Conservation (phyloP, 2,888 invertebrate species). For the Crossocerus cetratus region DNA sequence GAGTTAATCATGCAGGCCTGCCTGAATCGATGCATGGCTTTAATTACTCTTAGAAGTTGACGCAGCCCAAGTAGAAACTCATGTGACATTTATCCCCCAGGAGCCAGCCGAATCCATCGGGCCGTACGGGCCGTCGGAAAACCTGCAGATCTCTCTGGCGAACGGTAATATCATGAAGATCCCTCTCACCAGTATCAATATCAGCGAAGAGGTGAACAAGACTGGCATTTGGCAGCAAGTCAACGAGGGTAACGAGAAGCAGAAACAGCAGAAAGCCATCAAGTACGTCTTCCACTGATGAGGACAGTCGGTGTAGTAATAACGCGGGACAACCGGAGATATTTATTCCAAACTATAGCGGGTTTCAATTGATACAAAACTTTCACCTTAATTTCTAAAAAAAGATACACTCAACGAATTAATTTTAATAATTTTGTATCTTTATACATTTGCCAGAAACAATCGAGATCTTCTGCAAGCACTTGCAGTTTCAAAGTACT, state of each 20-base stretch:
- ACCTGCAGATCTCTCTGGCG: conserved; percentile 91
- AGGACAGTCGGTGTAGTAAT: no score
- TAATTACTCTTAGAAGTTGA: conserved; percentile 5
- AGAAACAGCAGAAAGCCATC: conserved; percentile 69
- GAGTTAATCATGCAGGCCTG: conserved; percentile 23
- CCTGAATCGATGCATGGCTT: conserved; percentile 56
- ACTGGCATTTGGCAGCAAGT: conserved; percentile 96
- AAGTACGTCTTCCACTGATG: conserved; percentile 58
- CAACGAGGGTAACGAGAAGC: conserved; percentile 83
- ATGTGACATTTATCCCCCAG: conserved; percentile 50
- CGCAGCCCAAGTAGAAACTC: not conserved
- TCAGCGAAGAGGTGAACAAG: conserved; percentile 95
- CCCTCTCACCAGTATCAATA: conserved; percentile 90
- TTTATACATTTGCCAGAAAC: not conserved
- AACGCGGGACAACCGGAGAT: no score
- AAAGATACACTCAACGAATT: no score
- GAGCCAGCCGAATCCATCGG: conserved; percentile 71
- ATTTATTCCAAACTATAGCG: no score
- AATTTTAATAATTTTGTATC: no score
- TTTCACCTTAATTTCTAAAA: no score
- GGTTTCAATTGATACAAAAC: no score
- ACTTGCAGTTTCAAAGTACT: no score
- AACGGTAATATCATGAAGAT: conserved; percentile 95
- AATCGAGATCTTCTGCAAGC: not conserved
- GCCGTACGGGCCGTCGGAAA: conserved; percentile 78